Base-by-base conservation (phyloP, 2,797 vertebrate genomes). In the Gorsachius magnificus region DNA sequence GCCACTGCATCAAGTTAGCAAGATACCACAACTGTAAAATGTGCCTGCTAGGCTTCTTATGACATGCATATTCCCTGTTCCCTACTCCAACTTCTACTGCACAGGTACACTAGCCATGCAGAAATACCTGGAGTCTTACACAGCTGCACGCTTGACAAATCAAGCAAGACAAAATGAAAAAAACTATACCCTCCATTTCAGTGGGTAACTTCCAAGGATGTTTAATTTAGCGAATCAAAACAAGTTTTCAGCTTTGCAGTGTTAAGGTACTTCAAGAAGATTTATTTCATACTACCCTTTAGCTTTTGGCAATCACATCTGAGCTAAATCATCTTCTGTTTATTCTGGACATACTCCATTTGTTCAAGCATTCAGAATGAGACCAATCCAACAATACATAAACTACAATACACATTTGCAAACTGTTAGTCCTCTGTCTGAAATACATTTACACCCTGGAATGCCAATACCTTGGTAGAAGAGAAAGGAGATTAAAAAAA, bases 201-300 rank as follows among this genome's bases (percentile, higher is more conserved):
- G 56, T 76, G 83, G 51, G 79, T 81, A 70, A n/a, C 45, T 90
- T 82, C 68, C 85, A 93, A 90, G 60, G 63, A 88, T 56, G 53
- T 77, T 94, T 95, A 72, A 95, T 95, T 93, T 72, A 94, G 76
- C 43, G 60, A 95, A 95, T 89, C 90, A 84, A 92, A 97, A 86
- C 85, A 79, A 64, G 38, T 83, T 69, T 90, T 80, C 89, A 88
- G 77, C 65, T 60, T 70, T 79, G 78, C 53, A 89, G 66, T 3
- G 0, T 66, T 89, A 74, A 95, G 88, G 83, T 94, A 77, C 81
- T 93, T 90, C 17, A 64, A 56, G 81, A 60, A 64, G 80, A 94
- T 90, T 90, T 90, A 94, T 93, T 92, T 90, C 71, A 53, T 16
- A 41, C 53, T 63, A 64, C 83, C 54, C 79, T 93, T 64, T 5